Evolutionary conservation across 2,113 vertebrate species (phyloP).

Genomic region (Perca flavescens): DNA sequence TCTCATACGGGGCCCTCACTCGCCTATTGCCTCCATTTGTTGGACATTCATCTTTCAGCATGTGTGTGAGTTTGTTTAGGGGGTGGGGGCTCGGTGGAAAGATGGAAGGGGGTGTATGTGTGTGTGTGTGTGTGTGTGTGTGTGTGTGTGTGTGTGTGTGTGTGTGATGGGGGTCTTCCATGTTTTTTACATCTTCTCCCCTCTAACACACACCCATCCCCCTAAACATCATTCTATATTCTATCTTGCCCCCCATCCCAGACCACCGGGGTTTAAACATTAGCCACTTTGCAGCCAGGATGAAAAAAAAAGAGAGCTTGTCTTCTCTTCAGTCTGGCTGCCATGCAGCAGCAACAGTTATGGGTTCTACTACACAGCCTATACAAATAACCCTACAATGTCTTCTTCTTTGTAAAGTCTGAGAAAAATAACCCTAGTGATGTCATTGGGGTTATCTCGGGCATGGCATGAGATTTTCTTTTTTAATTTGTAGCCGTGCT

Average conservation of each 20-base stretch:
- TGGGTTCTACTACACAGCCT: neutral
- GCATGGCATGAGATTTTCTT: neutral
- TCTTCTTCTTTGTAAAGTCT: neutral
- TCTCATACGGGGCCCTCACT: constrained; percentile 70
- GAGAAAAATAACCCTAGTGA: neutral
- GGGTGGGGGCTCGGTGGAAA: constrained; percentile 57
- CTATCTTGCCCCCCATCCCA: constrained; percentile 7
- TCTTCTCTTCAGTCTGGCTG: constrained; percentile 20
- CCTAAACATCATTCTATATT: constrained; percentile 38
- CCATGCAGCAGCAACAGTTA: constrained; percentile 9
- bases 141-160: constrained; percentile 37
- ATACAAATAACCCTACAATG: neutral
- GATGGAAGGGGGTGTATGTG: constrained; percentile 7
- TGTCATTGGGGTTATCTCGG: neutral
- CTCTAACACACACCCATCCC: constrained; percentile 36
- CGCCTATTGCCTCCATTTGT: constrained; percentile 81
- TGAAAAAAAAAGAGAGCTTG: constrained; percentile 1
- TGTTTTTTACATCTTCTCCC: constrained; percentile 64
- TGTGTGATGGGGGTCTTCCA: constrained; percentile 14
- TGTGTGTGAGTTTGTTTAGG: constrained; percentile 80
- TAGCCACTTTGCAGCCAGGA: constrained; percentile 33
- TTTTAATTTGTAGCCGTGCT: too few relatives aligned
- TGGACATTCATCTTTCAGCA: constrained; percentile 82
- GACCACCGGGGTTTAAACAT: constrained; percentile 61
- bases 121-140: constrained; percentile 16